These are phyloP conservation scores for Laticauda colubrina DNA, from an alignment of 2,113 vertebrate species.

Conservation along the genomic window DNA sequence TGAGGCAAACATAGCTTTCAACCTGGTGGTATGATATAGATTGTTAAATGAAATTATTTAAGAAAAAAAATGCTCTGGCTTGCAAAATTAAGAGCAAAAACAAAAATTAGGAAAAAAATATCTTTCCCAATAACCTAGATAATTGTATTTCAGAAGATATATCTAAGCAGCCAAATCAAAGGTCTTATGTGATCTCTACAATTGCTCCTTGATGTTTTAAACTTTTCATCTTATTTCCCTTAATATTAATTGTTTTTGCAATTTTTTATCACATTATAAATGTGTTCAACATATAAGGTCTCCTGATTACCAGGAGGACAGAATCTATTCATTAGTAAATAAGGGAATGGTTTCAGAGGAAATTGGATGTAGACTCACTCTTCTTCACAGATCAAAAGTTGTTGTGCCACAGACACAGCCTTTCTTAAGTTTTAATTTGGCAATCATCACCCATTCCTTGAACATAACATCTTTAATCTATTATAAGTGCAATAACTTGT, in stretches of 20 bases:
- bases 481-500: background rate
- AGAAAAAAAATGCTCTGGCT: constrained; percentile 30
- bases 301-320: too few species aligned
- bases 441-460: background rate
- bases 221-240: background rate
- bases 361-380: background rate
- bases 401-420: background rate
- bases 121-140: background rate
- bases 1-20: constrained; percentile 20
- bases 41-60: constrained; percentile 52
- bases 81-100: constrained; percentile 34
- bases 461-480: background rate
- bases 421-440: background rate
- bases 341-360: background rate
- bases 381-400: background rate
- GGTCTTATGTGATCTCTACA: background rate
- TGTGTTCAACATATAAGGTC: background rate
- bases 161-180: background rate
- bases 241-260: background rate
- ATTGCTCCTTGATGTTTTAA: background rate
- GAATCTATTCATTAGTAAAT: background rate
- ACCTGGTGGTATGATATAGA: background rate
- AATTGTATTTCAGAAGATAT: background rate
- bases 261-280: background rate
- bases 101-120: background rate